Evolutionary conservation across 2,113 vertebrate species (phyloP).

Genomic region (Heterochromis multidens): DNA sequence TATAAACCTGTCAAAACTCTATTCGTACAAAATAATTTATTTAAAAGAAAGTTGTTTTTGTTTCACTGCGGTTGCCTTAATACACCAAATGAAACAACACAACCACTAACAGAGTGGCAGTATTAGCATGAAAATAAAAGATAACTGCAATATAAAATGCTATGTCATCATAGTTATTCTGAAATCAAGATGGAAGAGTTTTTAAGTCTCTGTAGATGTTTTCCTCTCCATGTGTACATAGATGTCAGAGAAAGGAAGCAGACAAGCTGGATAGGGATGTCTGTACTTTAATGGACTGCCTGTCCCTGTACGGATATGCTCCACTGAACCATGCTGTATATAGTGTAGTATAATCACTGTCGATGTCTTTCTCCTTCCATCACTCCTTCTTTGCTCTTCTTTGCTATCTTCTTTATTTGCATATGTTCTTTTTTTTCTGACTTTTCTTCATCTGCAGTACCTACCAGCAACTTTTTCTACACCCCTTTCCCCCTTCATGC

Average conservation of each 20-base stretch:
- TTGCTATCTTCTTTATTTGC: constrained; percentile 58
- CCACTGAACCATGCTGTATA: constrained; percentile 70
- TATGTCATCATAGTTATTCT: constrained; percentile 29
- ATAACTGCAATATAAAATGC: background rate
- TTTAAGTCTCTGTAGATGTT: constrained; percentile 23
- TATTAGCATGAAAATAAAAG: background rate
- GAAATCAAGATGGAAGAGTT: background rate
- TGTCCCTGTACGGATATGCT: constrained; percentile 69
- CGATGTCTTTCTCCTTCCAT: constrained; percentile 54
- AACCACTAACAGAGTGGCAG: background rate
- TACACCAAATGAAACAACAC: background rate
- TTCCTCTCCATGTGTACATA: constrained; percentile 22
- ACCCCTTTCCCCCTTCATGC: background rate
- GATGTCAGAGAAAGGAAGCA: constrained; percentile 44
- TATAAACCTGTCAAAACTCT: background rate
- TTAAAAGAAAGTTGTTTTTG: background rate
- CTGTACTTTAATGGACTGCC: constrained; percentile 60
- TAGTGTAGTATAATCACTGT: constrained; percentile 64
- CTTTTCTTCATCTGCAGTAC: constrained; percentile 33
- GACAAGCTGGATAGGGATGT: constrained; percentile 51
- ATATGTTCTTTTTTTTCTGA: constrained; percentile 39
- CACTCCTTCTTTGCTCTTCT: constrained; percentile 49
- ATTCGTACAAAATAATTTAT: background rate
- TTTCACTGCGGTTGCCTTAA: background rate
- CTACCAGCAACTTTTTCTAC: constrained; percentile 26